phyloP scores from a whole-genome alignment of 2,797 vertebrate species.

The Clarias pachynema region DNA sequence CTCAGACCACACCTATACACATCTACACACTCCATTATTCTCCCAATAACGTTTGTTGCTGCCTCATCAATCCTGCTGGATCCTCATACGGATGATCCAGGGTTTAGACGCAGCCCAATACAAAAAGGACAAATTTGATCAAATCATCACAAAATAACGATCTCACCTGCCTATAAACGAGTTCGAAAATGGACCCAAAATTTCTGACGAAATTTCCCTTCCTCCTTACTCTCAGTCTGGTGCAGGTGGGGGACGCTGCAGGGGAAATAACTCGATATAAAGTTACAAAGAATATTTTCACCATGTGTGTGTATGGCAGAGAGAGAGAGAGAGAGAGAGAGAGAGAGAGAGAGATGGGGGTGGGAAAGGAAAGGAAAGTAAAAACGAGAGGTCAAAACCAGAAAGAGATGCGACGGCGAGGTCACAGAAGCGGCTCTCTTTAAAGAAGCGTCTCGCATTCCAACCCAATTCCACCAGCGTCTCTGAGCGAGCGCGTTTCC shows the following conservation, averaged over 20 bases:
- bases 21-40: not conserved
- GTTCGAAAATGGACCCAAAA: not conserved
- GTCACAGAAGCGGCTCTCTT: not conserved
- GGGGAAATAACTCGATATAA: constrained; percentile 7
- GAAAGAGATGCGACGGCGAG: not conserved
- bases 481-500: not conserved
- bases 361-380: not conserved
- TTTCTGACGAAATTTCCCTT: not conserved
- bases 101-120: not conserved
- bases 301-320: not conserved
- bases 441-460: not conserved
- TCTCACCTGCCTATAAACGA: not conserved
- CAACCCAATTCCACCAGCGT: not conserved
- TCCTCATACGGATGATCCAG: not conserved
- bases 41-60: no score
- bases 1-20: not conserved
- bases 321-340: not conserved
- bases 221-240: not conserved
- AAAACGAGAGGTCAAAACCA: not conserved
- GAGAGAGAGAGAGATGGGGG: not conserved
- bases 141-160: no score
- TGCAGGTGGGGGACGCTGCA: not conserved
- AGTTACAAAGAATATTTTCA: constrained; percentile 8
- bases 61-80: not conserved
- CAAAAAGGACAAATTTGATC: not conserved